phyloP scores from a whole-genome alignment of 2,888 invertebrate species.

The Tromatobia lineatoria region DNA sequence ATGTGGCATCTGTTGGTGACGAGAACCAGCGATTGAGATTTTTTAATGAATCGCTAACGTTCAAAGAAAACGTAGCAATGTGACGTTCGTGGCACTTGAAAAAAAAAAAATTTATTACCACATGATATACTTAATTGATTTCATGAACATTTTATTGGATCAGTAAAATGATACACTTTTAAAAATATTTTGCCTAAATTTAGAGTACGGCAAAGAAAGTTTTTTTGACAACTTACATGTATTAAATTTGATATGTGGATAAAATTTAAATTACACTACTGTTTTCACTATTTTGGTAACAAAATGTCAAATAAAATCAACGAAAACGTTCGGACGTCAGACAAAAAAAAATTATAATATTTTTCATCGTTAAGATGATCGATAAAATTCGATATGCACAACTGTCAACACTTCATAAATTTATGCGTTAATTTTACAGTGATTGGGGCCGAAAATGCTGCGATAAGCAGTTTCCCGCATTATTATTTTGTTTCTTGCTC shows the following conservation, averaged over 20 bases:
- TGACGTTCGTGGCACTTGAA: background rate
- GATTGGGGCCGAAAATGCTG: background rate
- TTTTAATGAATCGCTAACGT: slow-evolving; percentile 50
- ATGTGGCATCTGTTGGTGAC: background rate
- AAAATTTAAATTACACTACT: too few species aligned
- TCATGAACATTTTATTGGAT: too few species aligned
- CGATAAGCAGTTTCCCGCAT: background rate
- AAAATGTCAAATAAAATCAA: too few species aligned
- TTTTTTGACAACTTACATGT: too few species aligned
- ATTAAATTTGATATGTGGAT: background rate
- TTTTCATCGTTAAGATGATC: too few species aligned
- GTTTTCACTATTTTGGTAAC: too few species aligned
- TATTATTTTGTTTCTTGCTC: slow-evolving; percentile 18
- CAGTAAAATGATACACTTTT: too few species aligned
- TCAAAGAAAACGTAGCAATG: background rate
- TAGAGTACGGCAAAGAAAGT: too few species aligned
- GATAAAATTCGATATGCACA: too few species aligned
- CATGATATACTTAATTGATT: background rate
- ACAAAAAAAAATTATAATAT: too few species aligned
- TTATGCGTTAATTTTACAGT: background rate
- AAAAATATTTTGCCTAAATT: too few species aligned
- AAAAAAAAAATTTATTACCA: background rate
- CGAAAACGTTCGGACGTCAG: background rate
- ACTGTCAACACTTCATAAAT: background rate
- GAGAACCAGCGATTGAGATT: slow-evolving; percentile 39